Percentiles rank a stretch among this genome's conserved stretches.
These are phyloP conservation scores for Myotis lucifugus DNA, from an alignment of 2,113 vertebrate species.

Conservation along the genomic window DNA sequence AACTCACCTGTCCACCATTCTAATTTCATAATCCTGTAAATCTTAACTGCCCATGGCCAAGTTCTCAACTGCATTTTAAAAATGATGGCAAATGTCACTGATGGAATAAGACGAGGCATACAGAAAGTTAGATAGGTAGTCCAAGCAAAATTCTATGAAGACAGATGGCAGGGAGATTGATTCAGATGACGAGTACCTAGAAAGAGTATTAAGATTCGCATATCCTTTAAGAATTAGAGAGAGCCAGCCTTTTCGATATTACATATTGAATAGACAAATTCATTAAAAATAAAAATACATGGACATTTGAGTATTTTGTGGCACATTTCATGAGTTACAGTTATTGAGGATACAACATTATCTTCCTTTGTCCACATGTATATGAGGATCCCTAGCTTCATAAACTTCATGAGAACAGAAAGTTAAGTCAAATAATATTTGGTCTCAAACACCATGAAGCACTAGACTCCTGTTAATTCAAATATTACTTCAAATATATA, in stretches of 20 bases:
- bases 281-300: background rate
- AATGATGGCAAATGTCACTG: background rate
- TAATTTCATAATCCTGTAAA: background rate
- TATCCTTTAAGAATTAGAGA: background rate
- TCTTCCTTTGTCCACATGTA: background rate
- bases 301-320: background rate
- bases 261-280: background rate
- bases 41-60: background rate
- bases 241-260: background rate
- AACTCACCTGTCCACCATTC: background rate
- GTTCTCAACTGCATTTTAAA: background rate
- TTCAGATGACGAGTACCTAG: background rate
- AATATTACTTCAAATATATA: background rate
- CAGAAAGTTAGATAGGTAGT: background rate
- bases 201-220: background rate
- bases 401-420: background rate
- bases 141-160: background rate
- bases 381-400: background rate
- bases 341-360: background rate
- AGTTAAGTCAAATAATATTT: background rate
- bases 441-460: background rate
- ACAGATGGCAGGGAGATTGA: background rate
- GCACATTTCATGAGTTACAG: background rate
- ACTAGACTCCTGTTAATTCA: background rate
- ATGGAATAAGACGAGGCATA: background rate